A percentile compares a stretch with the other conserved stretches of the same genome.
Conservation (phyloP, 2,888 invertebrate genomes). For the Neuroscelio doddi region DNA sequence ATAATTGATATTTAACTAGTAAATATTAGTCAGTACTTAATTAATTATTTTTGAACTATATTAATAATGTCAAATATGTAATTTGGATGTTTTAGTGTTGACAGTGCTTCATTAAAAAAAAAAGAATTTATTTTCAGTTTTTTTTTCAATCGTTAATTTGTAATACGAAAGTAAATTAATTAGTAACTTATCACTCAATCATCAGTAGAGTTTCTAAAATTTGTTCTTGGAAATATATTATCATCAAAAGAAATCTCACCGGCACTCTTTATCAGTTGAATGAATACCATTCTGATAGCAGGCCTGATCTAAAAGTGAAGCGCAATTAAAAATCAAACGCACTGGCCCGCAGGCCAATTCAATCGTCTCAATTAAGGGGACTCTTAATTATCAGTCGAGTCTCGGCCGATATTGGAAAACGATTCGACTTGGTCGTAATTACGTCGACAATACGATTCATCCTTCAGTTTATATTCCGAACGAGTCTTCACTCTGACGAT, state of each 20-base stretch:
- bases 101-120: too few relatives aligned
- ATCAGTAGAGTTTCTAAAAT: too few relatives aligned
- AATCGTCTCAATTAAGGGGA: constrained; percentile 64
- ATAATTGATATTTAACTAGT: too few relatives aligned
- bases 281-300: constrained; percentile 16
- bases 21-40: too few relatives aligned
- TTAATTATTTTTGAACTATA: too few relatives aligned
- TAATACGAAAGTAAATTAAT: too few relatives aligned
- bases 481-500: constrained; percentile 8
- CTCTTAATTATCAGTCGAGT: constrained; percentile 63
- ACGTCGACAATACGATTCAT: constrained; percentile 42
- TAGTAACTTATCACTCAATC: too few relatives aligned
- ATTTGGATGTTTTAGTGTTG: too few relatives aligned
- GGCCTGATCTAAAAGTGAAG: constrained; percentile 25
- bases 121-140: too few relatives aligned
- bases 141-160: too few relatives aligned
- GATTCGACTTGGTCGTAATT: constrained; percentile 59
- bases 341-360: constrained; percentile 52
- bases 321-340: constrained; percentile 42
- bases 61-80: too few relatives aligned
- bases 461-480: constrained; percentile 21
- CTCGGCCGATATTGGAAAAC: constrained; percentile 63
- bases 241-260: constrained; percentile 9
- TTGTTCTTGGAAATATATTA: too few relatives aligned
- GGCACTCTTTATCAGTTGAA: constrained; percentile 17